A percentile compares a stretch with the other conserved stretches of the same genome.
Conservation (phyloP, 2,113 vertebrate genomes). For the Cololabis saira region DNA sequence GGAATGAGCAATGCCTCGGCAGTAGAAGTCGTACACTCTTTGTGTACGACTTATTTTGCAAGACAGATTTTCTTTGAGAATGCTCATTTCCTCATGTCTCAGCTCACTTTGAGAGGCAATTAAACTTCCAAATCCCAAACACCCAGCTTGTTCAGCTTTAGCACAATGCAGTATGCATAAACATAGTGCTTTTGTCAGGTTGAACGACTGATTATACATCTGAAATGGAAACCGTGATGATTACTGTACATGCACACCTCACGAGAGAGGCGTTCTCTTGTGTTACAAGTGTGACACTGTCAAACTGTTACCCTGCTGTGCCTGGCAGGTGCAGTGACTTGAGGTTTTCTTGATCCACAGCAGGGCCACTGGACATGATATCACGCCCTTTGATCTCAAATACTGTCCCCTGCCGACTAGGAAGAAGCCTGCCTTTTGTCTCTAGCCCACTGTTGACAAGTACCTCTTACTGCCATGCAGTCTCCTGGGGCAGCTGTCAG, state of each 20-base stretch:
- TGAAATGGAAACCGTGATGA: slow-evolving; percentile 76
- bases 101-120: slow-evolving; percentile 72
- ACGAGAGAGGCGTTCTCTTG: slow-evolving; percentile 70
- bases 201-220: slow-evolving; percentile 78
- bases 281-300: slow-evolving; percentile 60
- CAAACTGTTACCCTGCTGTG: slow-evolving; percentile 66
- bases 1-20: slow-evolving; percentile 75
- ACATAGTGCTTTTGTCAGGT: slow-evolving; percentile 66
- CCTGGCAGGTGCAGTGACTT: slow-evolving; percentile 77
- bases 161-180: slow-evolving; percentile 53
- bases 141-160: slow-evolving; percentile 62
- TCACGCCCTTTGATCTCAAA: slow-evolving; percentile 75
- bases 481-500: slow-evolving; percentile 77
- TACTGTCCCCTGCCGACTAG: slow-evolving; percentile 76
- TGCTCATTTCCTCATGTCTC: slow-evolving; percentile 72
- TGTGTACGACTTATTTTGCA: slow-evolving; percentile 73
- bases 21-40: slow-evolving; percentile 65
- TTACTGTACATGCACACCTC: slow-evolving; percentile 75
- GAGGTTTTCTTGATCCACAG: slow-evolving; percentile 66
- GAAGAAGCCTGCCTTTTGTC: slow-evolving; percentile 79
- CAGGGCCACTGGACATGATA: slow-evolving; percentile 73
- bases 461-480: slow-evolving; percentile 75
- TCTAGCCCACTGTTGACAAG: slow-evolving; percentile 73
- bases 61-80: slow-evolving; percentile 67
- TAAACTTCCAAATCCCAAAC: slow-evolving; percentile 68